Evolutionary conservation across 2,113 vertebrate genomes (phyloP), one percentile per base, ranked within the genome.

Genomic region (Corythaixoides concolor): DNA sequence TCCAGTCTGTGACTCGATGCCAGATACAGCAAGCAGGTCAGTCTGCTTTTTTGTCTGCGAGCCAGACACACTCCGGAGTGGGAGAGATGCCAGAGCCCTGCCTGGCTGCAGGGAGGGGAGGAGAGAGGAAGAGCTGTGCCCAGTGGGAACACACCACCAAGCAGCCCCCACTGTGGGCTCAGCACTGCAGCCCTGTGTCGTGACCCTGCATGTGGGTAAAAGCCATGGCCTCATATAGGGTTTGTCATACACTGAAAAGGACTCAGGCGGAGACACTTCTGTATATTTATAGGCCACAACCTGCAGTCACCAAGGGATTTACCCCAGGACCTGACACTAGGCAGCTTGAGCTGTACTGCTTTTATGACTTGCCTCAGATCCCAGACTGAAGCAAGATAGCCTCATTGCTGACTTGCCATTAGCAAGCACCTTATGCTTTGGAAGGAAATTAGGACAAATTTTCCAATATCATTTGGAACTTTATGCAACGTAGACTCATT

Each of bases 181-280:
- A 75, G 28, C 11, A 17, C 22, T 52, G 35, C n/a, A 59, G 39
- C 23, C n/a, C 41, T 5, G 2, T 13, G 30, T 14, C 8, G 37
- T 18, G 33, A 3, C 22, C 15, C 66, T 47, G 26, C 4, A 5
- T 7, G 24, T 30, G 4, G 2, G 11, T 33, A 59, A 74, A 35
- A 5, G 15, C 7, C 4, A 1, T 43, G 35, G 11, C 10, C 52
- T 68, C 6, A 0, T 26, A 8, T 8, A 47, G 26, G n/a, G 18
- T 12, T 59, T 66, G 16, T 15, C 56, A 30, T 7, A 9, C 9
- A 7, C 50, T 35, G 30, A 60, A 17, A 35, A 33, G 10, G 55
- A 59, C n/a, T 24, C 20, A 58, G 27, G 27, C 20, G 7, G 8
- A 59, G n/a, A 21, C 4, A 50, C 56, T 80, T 70, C 28, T 47